Conservation (phyloP, 2,797 vertebrate genomes). For the Mus caroli region DNA sequence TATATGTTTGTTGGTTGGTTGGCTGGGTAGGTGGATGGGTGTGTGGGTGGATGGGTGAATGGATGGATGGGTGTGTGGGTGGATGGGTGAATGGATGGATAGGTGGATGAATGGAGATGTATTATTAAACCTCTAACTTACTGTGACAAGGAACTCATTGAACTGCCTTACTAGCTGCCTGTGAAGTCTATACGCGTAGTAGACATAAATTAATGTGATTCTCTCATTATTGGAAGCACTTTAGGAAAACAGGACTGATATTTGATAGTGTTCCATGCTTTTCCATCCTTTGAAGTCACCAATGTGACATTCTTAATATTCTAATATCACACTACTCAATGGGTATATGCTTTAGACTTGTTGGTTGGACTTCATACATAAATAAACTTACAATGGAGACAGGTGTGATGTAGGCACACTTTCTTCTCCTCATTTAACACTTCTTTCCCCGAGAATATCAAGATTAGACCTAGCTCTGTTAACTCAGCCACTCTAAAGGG, state of each 20-base stretch:
- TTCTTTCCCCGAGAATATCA: not conserved
- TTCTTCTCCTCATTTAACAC: slow-evolving; percentile 14
- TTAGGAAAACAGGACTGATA: slow-evolving; percentile 13
- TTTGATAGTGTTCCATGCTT: slow-evolving; percentile 27
- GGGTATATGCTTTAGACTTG: not conserved
- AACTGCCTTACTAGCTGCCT: slow-evolving; percentile 10
- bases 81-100: not conserved
- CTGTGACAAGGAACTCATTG: slow-evolving; percentile 15
- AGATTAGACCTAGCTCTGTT: not conserved
- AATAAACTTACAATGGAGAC: not conserved
- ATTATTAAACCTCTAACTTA: slow-evolving; percentile 40
- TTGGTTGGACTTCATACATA: slow-evolving; percentile 7
- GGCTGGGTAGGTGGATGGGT: not conserved
- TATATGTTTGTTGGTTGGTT: not conserved
- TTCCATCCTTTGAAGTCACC: slow-evolving; percentile 33
- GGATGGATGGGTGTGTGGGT: not conserved
- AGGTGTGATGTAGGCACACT: not conserved
- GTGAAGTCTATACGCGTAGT: not conserved
- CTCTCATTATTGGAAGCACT: not conserved
- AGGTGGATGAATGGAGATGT: not conserved
- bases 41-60: no score
- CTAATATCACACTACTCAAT: not conserved
- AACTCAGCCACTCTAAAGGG: not conserved
- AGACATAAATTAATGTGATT: slow-evolving; percentile 46
- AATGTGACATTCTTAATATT: not conserved